phyloP scores from a whole-genome alignment of 2,113 vertebrate species.

The Sprattus sprattus region DNA sequence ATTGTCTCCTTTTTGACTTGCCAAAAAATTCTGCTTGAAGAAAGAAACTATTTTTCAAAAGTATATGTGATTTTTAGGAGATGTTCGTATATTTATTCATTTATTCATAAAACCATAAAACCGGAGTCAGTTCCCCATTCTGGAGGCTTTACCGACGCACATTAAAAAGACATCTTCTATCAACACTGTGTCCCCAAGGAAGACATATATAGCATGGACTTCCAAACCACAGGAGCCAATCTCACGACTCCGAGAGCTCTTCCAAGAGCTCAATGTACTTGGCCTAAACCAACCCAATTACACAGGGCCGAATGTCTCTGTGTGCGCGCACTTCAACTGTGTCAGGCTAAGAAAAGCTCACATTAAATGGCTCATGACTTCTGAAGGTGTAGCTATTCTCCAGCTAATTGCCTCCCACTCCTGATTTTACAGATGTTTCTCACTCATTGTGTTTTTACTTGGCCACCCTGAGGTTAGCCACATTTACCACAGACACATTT shows the following conservation, averaged over 20 bases:
- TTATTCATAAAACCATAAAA: constrained; percentile 13
- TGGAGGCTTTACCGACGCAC: background rate
- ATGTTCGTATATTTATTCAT: background rate
- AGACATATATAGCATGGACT: background rate
- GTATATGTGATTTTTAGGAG: background rate
- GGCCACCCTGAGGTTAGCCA: background rate
- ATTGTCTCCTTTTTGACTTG: background rate
- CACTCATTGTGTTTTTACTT: constrained; percentile 7
- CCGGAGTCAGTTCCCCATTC: background rate
- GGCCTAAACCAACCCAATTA: constrained; percentile 12
- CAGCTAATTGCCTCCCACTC: constrained; percentile 14
- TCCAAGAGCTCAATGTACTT: background rate
- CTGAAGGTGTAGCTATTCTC: constrained; percentile 17
- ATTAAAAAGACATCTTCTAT: background rate
- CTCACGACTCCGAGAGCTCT: background rate
- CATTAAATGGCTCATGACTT: constrained; percentile 22
- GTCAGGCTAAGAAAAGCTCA: background rate
- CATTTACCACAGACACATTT: background rate
- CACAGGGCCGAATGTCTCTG: background rate
- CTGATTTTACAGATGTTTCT: constrained; percentile 13
- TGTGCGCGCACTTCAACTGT: background rate
- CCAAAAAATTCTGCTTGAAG: background rate
- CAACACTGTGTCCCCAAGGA: background rate
- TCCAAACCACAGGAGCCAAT: constrained; percentile 7
- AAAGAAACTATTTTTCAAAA: background rate